Conservation (phyloP, 2,888 invertebrate genomes). For the Pachliopta kotzebuea region DNA sequence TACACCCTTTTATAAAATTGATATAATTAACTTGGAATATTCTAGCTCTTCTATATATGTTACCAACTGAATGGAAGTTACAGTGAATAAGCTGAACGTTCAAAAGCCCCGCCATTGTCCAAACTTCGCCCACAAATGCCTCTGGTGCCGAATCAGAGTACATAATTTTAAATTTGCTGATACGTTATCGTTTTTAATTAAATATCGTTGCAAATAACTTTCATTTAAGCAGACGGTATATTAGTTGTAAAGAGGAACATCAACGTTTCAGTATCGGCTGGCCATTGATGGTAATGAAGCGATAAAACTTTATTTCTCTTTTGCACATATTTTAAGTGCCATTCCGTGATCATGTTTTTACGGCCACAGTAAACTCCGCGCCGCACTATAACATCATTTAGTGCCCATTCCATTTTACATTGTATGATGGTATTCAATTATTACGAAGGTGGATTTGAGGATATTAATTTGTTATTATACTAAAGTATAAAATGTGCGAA, state of each 20-base stretch:
- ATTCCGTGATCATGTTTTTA: slow-evolving; percentile 43
- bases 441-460: slow-evolving; percentile 18
- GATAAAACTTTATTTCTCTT: slow-evolving; percentile 39
- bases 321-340: slow-evolving; percentile 41
- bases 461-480: slow-evolving; percentile 28
- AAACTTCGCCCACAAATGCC: too few relatives aligned
- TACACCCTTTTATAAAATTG: too few relatives aligned
- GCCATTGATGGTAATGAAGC: slow-evolving; percentile 40
- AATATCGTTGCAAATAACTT: slow-evolving; percentile 14
- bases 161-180: background rate
- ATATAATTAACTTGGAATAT: too few relatives aligned
- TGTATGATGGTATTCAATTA: slow-evolving; percentile 30
- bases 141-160: too few relatives aligned
- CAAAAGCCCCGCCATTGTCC: too few relatives aligned
- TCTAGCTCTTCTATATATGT: too few relatives aligned
- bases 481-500: slow-evolving; percentile 26
- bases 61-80: too few relatives aligned
- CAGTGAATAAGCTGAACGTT: too few relatives aligned
- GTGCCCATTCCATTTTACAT: slow-evolving; percentile 36
- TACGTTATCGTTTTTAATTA: slow-evolving; percentile 3
- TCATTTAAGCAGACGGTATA: slow-evolving; percentile 16
- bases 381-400: slow-evolving; percentile 46
- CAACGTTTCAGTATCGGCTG: slow-evolving; percentile 26
- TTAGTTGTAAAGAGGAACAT: slow-evolving; percentile 18
- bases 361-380: slow-evolving; percentile 36